Evolutionary conservation across 2,113 vertebrate genomes (phyloP).

Genomic region (Chlamydotis undulata): DNA sequence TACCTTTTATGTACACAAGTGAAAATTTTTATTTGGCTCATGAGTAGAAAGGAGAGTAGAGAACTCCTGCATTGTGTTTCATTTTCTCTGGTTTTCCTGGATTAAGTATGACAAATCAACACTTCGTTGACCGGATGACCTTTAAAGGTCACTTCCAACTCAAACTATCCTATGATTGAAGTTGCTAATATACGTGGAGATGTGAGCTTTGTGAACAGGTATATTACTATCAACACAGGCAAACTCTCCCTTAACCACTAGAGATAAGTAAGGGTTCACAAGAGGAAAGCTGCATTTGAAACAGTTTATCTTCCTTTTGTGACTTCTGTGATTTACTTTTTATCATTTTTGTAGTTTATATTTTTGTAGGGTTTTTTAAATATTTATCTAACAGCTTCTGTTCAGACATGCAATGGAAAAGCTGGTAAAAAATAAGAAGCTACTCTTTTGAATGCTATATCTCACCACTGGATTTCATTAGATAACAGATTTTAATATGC

Average conservation of each 20-base stretch:
- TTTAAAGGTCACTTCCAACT: too few species aligned
- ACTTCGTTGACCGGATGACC: neutral
- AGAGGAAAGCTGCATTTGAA: neutral
- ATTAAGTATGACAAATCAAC: neutral
- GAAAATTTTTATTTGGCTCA: neutral
- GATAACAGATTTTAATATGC: neutral
- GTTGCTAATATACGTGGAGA: neutral
- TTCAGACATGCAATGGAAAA: neutral
- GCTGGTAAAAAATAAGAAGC: neutral
- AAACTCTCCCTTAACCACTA: neutral
- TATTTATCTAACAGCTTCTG: neutral
- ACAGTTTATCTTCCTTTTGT: neutral
- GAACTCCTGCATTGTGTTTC: neutral
- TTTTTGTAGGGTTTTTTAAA: neutral
- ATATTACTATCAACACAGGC: neutral
- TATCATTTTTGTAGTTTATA: neutral
- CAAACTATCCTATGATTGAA: neutral
- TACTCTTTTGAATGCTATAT: neutral
- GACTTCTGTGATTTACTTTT: neutral
- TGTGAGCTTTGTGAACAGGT: neutral
- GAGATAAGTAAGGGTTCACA: neutral
- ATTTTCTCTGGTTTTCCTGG: neutral
- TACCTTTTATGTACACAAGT: constrained; percentile 22
- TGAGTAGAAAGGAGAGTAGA: neutral
- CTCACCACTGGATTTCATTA: neutral